A percentile compares a stretch with the other conserved stretches of the same genome.
Evolutionary conservation across 2,797 vertebrate species (phyloP).

Genomic region (Phylloscopus collybita): DNA sequence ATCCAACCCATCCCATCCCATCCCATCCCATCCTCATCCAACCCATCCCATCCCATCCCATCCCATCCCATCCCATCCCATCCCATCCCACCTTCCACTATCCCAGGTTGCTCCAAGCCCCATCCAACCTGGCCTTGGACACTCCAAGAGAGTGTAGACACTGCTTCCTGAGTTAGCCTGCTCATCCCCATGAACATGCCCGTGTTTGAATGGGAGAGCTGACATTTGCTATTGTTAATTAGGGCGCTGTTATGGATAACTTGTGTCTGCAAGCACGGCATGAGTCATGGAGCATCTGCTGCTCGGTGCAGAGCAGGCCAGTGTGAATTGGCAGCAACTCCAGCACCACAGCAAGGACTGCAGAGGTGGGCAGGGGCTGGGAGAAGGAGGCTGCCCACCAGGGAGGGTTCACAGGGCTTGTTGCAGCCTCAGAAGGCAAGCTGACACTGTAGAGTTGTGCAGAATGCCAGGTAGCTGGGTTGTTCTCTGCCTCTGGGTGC

Average conservation of each 20-base stretch:
- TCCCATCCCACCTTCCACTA: background rate
- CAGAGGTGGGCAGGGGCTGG: background rate
- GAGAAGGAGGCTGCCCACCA: background rate
- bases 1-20: too few relatives aligned
- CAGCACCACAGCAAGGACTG: background rate
- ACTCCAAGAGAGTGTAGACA: background rate
- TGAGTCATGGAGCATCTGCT: conserved; percentile 49
- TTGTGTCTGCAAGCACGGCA: background rate
- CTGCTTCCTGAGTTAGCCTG: background rate
- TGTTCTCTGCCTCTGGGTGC: background rate
- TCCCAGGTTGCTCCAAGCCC: background rate
- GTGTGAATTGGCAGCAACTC: background rate
- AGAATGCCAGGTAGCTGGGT: background rate
- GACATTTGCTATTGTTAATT: conserved; percentile 18
- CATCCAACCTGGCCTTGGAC: accelerated
- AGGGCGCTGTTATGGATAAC: background rate
- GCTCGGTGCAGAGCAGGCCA: background rate
- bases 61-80: too few relatives aligned
- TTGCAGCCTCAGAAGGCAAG: background rate
- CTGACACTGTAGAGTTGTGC: accelerated
- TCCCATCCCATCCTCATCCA: too few relatives aligned
- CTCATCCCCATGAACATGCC: background rate
- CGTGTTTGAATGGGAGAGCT: background rate
- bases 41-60: too few relatives aligned
- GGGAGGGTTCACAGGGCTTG: background rate